These are phyloP conservation scores for Brachypodius melanocephalos DNA, from an alignment of 2,113 vertebrate genomes.

Conservation along the genomic window DNA sequence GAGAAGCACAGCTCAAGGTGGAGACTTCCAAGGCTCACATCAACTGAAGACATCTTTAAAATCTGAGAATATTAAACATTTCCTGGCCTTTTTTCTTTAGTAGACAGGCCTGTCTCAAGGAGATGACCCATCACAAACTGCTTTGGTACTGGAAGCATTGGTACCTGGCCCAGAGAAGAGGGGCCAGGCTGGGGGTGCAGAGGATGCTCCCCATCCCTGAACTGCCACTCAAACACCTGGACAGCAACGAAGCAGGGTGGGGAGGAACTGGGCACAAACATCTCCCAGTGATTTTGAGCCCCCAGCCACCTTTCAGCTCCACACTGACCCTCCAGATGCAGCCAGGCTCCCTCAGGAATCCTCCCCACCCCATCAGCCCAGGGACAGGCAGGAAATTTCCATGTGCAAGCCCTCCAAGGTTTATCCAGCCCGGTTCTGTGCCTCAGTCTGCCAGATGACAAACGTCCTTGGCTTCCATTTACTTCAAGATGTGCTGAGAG, in stretches of 20 bases:
- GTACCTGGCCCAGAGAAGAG: neutral
- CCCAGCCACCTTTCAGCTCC: neutral
- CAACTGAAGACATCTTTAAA: neutral
- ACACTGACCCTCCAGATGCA: neutral
- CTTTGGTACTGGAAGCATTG: neutral
- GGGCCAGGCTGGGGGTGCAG: neutral
- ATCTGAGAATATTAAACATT: neutral
- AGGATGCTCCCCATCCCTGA: neutral
- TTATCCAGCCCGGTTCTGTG: neutral
- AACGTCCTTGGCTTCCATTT: conserved; percentile 31
- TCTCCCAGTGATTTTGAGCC: neutral
- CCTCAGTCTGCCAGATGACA: conserved; percentile 44
- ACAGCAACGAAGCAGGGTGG: neutral
- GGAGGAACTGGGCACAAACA: neutral
- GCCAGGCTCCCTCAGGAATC: neutral
- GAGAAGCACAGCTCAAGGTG: neutral
- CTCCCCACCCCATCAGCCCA: accelerated
- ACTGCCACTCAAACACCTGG: accelerated
- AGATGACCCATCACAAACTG: neutral
- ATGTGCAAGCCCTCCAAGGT: neutral
- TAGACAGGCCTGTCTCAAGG: neutral
- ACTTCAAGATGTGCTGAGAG: conserved; percentile 2
- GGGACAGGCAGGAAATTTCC: neutral
- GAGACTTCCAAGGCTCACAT: neutral
- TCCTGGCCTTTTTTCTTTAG: neutral